A percentile compares a stretch with the other conserved stretches of the same genome.
These are phyloP conservation scores for Tympanuchus pallidicinctus DNA, from an alignment of 2,113 vertebrate species.

Conservation along the genomic window DNA sequence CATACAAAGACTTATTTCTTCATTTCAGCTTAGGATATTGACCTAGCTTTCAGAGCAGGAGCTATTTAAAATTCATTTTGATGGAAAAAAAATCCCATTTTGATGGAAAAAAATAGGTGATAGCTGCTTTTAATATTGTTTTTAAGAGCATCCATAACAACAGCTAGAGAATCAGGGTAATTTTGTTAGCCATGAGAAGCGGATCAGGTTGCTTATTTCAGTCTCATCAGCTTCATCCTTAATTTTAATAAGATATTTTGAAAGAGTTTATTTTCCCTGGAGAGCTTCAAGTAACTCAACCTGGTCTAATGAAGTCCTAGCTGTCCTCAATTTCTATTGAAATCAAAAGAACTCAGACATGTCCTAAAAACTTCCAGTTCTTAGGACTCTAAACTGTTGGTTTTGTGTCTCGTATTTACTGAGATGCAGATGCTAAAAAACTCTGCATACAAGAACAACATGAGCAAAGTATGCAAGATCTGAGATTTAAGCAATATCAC, in stretches of 20 bases:
- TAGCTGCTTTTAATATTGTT: conserved; percentile 28
- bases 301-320: neutral
- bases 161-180: neutral
- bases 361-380: neutral
- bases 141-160: conserved; percentile 29
- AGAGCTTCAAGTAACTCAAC: neutral
- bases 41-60: neutral
- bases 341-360: neutral
- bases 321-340: neutral
- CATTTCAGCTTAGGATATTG: neutral
- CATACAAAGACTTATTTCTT: neutral
- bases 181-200: neutral
- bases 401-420: neutral
- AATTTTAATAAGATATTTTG: conserved; percentile 27
- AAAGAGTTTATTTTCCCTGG: neutral
- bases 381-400: neutral
- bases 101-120: neutral
- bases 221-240: neutral
- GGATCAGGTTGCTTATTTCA: neutral
- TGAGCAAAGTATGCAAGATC: neutral
- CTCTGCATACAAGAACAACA: neutral
- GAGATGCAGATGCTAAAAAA: neutral
- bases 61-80: conserved; percentile 41
- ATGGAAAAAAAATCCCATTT: neutral
- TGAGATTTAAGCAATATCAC: neutral